Conservation (phyloP, 1,140 invertebrate genomes). For the Leptinotarsa undecemlineata region DNA sequence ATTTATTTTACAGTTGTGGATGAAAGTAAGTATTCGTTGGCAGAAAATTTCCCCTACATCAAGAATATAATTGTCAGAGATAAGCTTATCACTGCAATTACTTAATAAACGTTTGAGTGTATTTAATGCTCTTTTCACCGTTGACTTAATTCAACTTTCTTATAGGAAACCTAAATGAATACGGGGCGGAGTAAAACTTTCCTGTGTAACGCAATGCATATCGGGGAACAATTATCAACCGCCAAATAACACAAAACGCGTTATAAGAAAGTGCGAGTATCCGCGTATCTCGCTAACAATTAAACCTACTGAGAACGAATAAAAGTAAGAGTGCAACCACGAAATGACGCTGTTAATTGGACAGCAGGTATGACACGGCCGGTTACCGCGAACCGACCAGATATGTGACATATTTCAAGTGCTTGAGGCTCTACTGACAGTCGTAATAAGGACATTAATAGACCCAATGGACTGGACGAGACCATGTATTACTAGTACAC, state of each 20-base stretch:
- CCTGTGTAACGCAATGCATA: too few species aligned
- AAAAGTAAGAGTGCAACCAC: constrained; percentile 43
- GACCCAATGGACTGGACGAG: constrained; percentile 28
- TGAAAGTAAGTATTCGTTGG: too few species aligned
- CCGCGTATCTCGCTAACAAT: constrained; percentile 29
- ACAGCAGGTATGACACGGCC: constrained; percentile 46
- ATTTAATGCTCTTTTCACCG: too few species aligned
- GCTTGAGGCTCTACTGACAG: constrained; percentile 42
- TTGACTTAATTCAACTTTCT: too few species aligned
- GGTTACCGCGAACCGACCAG: constrained; percentile 47
- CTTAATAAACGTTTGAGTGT: too few species aligned
- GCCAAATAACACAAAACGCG: background rate
- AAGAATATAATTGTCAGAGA: too few species aligned
- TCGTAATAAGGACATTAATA: constrained; percentile 50
- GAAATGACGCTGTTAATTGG: constrained; percentile 47
- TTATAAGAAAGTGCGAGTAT: constrained; percentile 32
- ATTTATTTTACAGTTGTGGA: too few species aligned
- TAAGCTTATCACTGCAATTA: too few species aligned
- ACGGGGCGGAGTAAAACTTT: too few species aligned
- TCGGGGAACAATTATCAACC: too few species aligned
- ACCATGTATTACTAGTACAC: constrained; percentile 21
- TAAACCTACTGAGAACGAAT: constrained; percentile 28
- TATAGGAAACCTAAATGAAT: too few species aligned
- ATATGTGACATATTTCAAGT: constrained; percentile 52
- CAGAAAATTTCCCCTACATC: too few species aligned